Percentiles rank a stretch among this genome's conserved stretches.
Conservation (phyloP, 2,888 invertebrate species). For the Pristionchus mayeri region DNA sequence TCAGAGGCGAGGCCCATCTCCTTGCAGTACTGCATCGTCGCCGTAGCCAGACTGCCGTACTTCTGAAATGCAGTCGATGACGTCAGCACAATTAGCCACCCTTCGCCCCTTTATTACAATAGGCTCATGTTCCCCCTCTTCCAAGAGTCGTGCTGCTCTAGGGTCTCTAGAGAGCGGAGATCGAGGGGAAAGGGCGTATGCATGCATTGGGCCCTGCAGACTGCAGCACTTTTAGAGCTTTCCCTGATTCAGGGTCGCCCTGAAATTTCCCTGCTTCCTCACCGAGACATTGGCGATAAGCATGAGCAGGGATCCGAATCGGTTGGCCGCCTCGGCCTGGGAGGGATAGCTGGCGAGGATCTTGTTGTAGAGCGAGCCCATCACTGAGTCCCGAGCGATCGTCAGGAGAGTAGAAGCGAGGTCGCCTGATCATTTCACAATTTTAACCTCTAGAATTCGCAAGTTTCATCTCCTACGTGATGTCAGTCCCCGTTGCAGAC, state of each 20-base stretch:
- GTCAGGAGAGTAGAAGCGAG: conserved; percentile 54
- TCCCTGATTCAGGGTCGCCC: background rate
- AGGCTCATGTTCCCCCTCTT: background rate
- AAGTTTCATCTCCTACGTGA: background rate
- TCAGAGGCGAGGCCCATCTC: conserved; percentile 56
- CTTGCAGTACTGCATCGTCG: conserved; percentile 57
- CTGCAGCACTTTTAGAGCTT: conserved; percentile 20
- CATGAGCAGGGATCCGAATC: conserved; percentile 70
- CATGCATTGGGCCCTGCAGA: conserved; percentile 5
- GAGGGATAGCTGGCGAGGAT: conserved; percentile 54
- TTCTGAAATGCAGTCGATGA: background rate
- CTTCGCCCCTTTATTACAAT: background rate
- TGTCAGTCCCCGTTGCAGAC: background rate
- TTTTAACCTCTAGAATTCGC: too few relatives aligned
- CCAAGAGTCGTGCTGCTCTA: background rate
- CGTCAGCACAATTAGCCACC: background rate
- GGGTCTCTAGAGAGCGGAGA: conserved; percentile 5
- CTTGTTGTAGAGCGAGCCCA: conserved; percentile 70
- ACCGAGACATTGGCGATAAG: conserved; percentile 71
- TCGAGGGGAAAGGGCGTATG: background rate
- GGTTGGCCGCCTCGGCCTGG: conserved; percentile 61
- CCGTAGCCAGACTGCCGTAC: conserved; percentile 21
- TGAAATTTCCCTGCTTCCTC: background rate
- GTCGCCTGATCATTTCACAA: conserved; percentile 10
- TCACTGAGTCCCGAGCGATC: conserved; percentile 69